These are phyloP conservation scores for Charadrius vociferus DNA, from an alignment of 2,113 vertebrate species.

Conservation along the genomic window DNA sequence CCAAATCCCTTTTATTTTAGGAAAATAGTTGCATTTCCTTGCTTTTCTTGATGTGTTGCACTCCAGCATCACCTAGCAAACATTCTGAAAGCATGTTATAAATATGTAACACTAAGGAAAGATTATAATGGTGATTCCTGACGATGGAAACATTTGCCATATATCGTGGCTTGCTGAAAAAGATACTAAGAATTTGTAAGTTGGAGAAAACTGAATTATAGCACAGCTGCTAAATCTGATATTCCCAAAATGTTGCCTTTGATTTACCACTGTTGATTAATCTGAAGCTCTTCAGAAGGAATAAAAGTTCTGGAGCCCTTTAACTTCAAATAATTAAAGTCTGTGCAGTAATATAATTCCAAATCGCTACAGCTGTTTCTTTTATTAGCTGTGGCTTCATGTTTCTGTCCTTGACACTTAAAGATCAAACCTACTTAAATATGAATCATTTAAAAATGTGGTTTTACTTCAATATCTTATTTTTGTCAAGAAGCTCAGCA, in stretches of 20 bases:
- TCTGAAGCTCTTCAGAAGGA: neutral
- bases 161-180: neutral
- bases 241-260: neutral
- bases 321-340: constrained; percentile 18
- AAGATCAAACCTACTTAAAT: constrained; percentile 64
- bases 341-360: constrained; percentile 20
- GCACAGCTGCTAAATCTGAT: neutral
- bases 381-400: constrained; percentile 55
- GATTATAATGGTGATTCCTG: neutral
- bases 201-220: neutral
- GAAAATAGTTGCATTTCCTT: neutral
- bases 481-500: constrained; percentile 34
- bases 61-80: neutral
- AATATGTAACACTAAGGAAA: neutral
- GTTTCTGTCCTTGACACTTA: constrained; percentile 60
- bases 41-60: neutral
- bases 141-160: neutral
- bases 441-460: constrained; percentile 55
- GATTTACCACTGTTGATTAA: neutral
- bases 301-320: constrained; percentile 21
- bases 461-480: constrained; percentile 17
- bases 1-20: neutral
- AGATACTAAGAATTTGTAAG: neutral
- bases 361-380: neutral
- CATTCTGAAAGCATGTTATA: neutral